A percentile compares a stretch with the other conserved stretches of the same genome.
Conservation (phyloP, 2,888 invertebrate species). For the Beris chalybata region DNA sequence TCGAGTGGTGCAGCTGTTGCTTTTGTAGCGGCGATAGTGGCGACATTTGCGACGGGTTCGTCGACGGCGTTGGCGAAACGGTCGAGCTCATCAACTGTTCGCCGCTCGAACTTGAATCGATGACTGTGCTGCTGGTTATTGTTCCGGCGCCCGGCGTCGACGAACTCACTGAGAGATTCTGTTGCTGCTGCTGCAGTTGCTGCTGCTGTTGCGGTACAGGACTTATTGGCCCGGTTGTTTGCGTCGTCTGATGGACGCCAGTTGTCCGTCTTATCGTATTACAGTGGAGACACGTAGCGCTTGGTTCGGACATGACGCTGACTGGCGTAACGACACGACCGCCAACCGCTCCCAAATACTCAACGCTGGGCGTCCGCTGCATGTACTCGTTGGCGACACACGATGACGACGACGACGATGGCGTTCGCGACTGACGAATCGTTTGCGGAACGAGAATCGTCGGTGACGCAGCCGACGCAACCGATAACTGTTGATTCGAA, state of each 20-base stretch:
- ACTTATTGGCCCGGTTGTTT: constrained; percentile 57
- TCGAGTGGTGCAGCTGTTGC: constrained; percentile 39
- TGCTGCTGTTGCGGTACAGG: constrained; percentile 48
- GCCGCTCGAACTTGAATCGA: neutral
- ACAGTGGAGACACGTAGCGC: constrained; percentile 52
- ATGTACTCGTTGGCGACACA: constrained; percentile 42
- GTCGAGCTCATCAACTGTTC: constrained; percentile 12
- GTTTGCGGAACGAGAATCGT: neutral
- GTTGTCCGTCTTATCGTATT: constrained; percentile 54
- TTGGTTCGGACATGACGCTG: constrained; percentile 42
- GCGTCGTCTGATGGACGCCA: constrained; percentile 56
- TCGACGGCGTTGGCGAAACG: constrained; percentile 43
- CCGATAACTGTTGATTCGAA: constrained; percentile 18
- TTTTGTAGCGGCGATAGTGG: constrained; percentile 39
- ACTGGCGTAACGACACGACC: constrained; percentile 46
- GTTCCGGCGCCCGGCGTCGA: neutral
- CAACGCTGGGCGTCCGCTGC: constrained; percentile 44
- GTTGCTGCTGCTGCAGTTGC: constrained; percentile 42
- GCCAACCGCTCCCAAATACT: constrained; percentile 43
- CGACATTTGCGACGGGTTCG: constrained; percentile 45
- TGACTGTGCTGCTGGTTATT: neutral
- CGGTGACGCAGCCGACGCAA: constrained; percentile 7
- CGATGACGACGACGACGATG: constrained; percentile 14
- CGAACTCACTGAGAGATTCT: neutral
- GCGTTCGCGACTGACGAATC: constrained; percentile 20